Conservation (phyloP, 2,113 vertebrate genomes). For the Hippocampus barbouri region DNA sequence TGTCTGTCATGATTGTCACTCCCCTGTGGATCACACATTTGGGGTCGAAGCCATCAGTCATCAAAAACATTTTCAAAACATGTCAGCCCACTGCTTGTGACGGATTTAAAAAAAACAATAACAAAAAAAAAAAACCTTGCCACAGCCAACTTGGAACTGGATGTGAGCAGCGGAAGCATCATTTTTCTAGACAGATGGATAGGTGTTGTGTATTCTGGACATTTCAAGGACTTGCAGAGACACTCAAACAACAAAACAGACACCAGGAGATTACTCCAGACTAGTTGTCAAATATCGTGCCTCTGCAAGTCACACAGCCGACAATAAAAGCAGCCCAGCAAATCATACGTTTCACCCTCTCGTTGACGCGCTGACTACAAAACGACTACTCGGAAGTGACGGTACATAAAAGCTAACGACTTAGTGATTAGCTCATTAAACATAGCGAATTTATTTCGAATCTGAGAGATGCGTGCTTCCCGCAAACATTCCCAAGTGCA, state of each 20-base stretch:
- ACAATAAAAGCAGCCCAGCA: not conserved
- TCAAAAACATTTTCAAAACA: constrained; percentile 43
- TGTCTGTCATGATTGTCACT: constrained; percentile 48
- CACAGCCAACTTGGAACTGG: constrained; percentile 19
- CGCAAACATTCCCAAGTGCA: constrained; percentile 19
- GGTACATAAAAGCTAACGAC: constrained; percentile 34
- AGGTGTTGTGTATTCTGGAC: constrained; percentile 6
- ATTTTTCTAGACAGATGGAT: constrained; percentile 23
- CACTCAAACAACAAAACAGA: constrained; percentile 5
- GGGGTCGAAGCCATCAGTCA: constrained; percentile 49
- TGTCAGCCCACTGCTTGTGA: constrained; percentile 39
- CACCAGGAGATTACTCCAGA: not conserved
- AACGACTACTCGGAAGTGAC: constrained; percentile 13
- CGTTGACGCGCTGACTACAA: constrained; percentile 11
- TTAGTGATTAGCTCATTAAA: constrained; percentile 49
- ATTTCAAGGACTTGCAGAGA: constrained; percentile 23
- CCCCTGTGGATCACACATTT: constrained; percentile 46
- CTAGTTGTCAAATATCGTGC: not conserved
- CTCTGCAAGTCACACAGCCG: not conserved
- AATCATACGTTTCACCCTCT: constrained; percentile 1
- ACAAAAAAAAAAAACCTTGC: constrained; percentile 10
- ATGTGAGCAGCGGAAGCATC: constrained; percentile 10
- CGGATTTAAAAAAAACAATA: constrained; percentile 28
- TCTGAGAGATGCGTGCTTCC: constrained; percentile 23
- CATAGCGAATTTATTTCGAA: constrained; percentile 19